Evolutionary conservation across 2,797 vertebrate species (phyloP).

Genomic region (Meriones psammophilus): DNA sequence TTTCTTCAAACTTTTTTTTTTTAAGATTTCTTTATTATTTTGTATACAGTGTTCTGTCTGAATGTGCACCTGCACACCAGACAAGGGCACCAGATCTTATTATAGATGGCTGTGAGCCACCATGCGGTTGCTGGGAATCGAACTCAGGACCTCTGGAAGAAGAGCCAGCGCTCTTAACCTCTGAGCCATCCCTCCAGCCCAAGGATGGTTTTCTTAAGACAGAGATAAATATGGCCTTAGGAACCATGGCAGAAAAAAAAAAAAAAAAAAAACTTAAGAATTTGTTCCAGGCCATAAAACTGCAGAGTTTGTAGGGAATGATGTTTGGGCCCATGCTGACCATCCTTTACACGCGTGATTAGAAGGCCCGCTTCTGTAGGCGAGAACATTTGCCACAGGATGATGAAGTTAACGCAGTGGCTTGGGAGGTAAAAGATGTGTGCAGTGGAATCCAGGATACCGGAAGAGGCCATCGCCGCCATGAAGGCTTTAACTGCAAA

Average conservation of each 20-base stretch:
- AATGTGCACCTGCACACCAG: no score
- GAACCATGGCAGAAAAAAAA: not conserved
- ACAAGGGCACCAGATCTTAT: no score
- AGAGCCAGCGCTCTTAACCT: no score
- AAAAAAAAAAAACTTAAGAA: no score
- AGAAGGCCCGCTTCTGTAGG: not conserved
- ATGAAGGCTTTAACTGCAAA: not conserved
- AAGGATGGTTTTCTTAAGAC: not conserved
- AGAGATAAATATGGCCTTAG: not conserved
- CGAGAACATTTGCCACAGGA: not conserved
- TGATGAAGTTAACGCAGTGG: no score
- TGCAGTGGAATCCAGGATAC: not conserved
- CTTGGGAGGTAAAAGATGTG: not conserved
- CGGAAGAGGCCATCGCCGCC: not conserved
- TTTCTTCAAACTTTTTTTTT: not conserved
- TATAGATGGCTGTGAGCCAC: no score
- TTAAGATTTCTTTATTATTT: no score
- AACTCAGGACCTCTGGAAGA: no score
- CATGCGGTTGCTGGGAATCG: no score
- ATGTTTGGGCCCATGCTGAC: not conserved
- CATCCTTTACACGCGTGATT: not conserved
- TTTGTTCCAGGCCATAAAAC: not conserved
- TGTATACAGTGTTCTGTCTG: no score
- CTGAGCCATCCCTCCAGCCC: no score
- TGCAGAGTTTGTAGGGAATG: not conserved